phyloP scores from a whole-genome alignment of 2,113 vertebrate species.

The Dicerorhinus sumatrensis region DNA sequence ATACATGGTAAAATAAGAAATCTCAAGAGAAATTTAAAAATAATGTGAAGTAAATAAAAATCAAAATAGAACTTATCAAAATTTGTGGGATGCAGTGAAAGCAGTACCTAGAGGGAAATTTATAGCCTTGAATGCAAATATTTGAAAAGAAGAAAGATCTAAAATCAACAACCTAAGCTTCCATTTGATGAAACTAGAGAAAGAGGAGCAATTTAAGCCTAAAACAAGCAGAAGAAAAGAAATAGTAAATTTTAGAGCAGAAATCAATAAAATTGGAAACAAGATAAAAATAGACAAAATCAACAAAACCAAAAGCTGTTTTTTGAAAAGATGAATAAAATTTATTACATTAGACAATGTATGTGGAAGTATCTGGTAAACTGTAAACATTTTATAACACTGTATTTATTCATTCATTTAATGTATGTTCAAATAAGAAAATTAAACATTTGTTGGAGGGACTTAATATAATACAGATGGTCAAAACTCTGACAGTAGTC shows the following conservation, averaged over 20 bases:
- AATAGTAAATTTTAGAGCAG: background rate
- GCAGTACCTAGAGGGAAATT: background rate
- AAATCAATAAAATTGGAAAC: background rate
- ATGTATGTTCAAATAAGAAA: slow-evolving; percentile 20
- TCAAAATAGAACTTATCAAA: background rate
- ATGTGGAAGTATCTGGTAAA: background rate
- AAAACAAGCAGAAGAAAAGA: background rate
- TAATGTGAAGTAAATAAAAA: background rate
- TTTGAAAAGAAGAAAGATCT: background rate
- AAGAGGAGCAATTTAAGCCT: background rate
- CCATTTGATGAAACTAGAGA: background rate
- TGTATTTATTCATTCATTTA: background rate
- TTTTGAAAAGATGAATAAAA: slow-evolving; percentile 1
- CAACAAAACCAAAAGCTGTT: background rate
- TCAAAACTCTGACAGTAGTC: background rate
- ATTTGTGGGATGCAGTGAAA: background rate
- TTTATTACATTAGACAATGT: background rate
- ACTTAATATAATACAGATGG: background rate
- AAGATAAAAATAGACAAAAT: slow-evolving; percentile 2
- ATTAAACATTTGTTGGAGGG: background rate
- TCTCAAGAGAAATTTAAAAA: background rate
- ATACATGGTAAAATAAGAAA: background rate
- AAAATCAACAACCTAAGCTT: background rate
- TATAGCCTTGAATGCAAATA: background rate
- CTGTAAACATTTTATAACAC: background rate